These are phyloP conservation scores for Lethrus apterus DNA, from an alignment of 1,140 invertebrate species.

Conservation along the genomic window DNA sequence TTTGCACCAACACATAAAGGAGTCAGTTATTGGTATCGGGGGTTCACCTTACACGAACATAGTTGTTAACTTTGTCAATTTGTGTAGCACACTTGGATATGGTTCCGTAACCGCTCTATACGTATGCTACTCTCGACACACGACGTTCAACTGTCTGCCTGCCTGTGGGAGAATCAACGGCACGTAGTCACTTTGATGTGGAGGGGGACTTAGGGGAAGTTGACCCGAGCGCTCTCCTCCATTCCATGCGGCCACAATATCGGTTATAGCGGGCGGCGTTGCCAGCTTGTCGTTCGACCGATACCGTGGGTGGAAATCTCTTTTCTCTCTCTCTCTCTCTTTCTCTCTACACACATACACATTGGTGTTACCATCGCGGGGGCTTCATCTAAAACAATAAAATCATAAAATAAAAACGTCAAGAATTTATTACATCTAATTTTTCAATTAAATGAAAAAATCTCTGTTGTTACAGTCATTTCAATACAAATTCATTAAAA, in stretches of 20 bases:
- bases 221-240: conserved; percentile 35
- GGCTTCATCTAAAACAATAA: too few relatives aligned
- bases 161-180: conserved; percentile 20
- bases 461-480: background rate
- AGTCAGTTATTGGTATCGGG: conserved; percentile 4
- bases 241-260: conserved; percentile 41
- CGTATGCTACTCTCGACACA: conserved; percentile 19
- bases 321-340: background rate
- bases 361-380: background rate
- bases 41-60: conserved; percentile 19
- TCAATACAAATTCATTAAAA: background rate
- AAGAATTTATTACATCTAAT: too few relatives aligned
- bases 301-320: conserved; percentile 33
- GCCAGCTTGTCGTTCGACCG: conserved; percentile 20
- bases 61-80: conserved; percentile 11
- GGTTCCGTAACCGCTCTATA: conserved; percentile 15
- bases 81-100: conserved; percentile 16
- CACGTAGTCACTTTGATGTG: conserved; percentile 20
- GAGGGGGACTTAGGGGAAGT: conserved; percentile 30
- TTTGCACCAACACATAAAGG: conserved; percentile 42
- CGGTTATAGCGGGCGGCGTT: conserved; percentile 34
- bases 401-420: too few relatives aligned
- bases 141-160: conserved; percentile 31
- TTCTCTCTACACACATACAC: background rate
- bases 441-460: too few relatives aligned